Conservation (phyloP, 2,888 invertebrate genomes). For the Desoria tigrina region DNA sequence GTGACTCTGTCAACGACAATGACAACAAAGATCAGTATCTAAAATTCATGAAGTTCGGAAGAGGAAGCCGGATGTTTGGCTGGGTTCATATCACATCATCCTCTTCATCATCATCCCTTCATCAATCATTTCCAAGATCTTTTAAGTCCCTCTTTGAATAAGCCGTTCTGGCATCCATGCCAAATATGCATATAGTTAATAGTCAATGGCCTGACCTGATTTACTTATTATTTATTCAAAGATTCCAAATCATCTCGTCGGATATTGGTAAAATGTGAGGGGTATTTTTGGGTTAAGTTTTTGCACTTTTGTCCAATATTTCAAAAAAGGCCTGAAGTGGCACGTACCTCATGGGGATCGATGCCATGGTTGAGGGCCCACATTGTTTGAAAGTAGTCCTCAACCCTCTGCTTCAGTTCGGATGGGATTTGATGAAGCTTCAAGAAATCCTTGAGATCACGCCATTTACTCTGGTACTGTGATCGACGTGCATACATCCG, state of each 20-base stretch:
- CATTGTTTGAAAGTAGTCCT: slow-evolving; percentile 96
- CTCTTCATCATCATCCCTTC: not conserved
- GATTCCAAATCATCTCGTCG: not conserved
- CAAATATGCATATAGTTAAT: too few relatives aligned
- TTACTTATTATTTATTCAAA: too few relatives aligned
- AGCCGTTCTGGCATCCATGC: too few relatives aligned
- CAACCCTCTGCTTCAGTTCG: slow-evolving; percentile 91
- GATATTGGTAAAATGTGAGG: not conserved
- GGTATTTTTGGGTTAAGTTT: not conserved
- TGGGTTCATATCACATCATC: too few relatives aligned
- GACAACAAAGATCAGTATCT: not conserved
- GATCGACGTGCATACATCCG: slow-evolving; percentile 93
- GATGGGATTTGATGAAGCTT: slow-evolving; percentile 92
- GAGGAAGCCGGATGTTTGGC: not conserved
- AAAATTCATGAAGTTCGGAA: not conserved
- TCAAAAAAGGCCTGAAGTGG: not conserved
- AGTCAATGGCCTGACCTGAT: not conserved
- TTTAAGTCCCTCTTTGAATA: not conserved
- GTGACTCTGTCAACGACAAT: too few relatives aligned
- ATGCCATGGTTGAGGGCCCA: slow-evolving; percentile 98
- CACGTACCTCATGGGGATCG: slow-evolving; percentile 86
- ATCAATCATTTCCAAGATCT: slow-evolving; percentile 1
- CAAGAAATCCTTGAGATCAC: slow-evolving; percentile 93
- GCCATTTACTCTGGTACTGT: slow-evolving; percentile 90
- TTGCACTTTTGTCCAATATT: not conserved